A percentile compares a stretch with the other conserved stretches of the same genome.
Evolutionary conservation across 2,797 vertebrate species (phyloP).

Genomic region (Phrynocephalus vlangalii): DNA sequence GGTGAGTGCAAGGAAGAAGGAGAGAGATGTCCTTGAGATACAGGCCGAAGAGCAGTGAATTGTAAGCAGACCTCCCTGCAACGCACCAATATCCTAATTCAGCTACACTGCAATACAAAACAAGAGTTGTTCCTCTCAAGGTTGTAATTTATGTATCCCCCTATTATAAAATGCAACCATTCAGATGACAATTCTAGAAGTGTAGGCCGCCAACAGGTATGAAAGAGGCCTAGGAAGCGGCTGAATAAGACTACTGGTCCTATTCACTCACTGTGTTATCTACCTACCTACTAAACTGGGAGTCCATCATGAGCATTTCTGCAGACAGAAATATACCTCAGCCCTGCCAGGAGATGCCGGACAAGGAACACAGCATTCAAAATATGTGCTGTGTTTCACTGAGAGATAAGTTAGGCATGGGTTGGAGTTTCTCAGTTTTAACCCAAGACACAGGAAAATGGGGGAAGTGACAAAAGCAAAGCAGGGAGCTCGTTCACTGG

Average conservation of each 20-base stretch:
- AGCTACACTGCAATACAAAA: background rate
- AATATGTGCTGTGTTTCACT: background rate
- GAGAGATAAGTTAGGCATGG: background rate
- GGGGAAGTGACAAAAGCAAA: background rate
- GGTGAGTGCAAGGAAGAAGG: too few species aligned
- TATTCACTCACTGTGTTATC: background rate
- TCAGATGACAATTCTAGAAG: background rate
- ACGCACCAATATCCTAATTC: background rate
- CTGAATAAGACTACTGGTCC: background rate
- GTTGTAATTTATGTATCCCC: background rate
- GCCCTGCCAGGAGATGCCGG: background rate
- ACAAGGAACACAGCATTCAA: background rate
- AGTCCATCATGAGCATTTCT: background rate
- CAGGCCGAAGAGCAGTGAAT: background rate
- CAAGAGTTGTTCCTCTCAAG: background rate
- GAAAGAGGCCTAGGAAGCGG: too few species aligned
- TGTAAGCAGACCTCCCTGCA: background rate
- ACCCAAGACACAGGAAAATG: background rate
- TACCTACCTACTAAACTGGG: background rate
- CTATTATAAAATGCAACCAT: background rate
- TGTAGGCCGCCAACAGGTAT: background rate
- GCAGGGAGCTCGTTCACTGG: background rate
- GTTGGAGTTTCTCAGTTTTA: background rate
- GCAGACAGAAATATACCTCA: background rate
- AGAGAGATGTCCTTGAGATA: background rate